Conservation (phyloP, 1,140 invertebrate genomes). For the Euwallacea similis region DNA sequence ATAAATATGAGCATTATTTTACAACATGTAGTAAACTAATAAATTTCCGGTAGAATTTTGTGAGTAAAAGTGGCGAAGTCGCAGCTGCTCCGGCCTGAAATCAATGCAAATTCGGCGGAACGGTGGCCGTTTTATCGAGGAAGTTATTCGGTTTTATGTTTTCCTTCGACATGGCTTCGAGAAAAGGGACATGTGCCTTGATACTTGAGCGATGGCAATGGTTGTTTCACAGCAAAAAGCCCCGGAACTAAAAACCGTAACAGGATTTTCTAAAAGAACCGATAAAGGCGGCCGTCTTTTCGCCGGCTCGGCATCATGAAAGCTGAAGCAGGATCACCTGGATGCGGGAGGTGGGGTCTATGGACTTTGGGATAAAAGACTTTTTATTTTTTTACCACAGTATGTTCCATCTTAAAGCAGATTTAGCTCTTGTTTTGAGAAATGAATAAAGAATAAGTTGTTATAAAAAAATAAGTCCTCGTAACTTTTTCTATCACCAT, state of each 20-base stretch:
- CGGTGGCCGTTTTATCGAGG: slow-evolving; percentile 39
- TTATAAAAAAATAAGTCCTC: too few species aligned
- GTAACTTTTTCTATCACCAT: too few species aligned
- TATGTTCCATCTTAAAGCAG: too few species aligned
- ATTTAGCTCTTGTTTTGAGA: too few species aligned
- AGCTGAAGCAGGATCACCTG: slow-evolving; percentile 30
- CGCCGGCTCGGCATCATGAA: slow-evolving; percentile 7
- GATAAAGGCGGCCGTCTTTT: slow-evolving; percentile 33
- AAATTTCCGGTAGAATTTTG: slow-evolving; percentile 20
- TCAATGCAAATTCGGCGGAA: slow-evolving; percentile 40
- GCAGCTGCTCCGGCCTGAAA: slow-evolving; percentile 32
- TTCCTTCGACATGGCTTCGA: slow-evolving; percentile 38
- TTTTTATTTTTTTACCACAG: neutral
- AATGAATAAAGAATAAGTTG: too few species aligned
- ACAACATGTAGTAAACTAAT: neutral
- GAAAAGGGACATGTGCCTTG: slow-evolving; percentile 39
- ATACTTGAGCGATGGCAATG: slow-evolving; percentile 37
- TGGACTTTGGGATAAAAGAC: neutral
- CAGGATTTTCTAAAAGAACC: slow-evolving; percentile 37
- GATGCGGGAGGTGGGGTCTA: neutral
- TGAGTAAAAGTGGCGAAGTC: neutral
- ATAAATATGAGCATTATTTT: too few species aligned
- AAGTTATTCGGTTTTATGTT: slow-evolving; percentile 41
- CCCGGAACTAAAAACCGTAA: slow-evolving; percentile 38
- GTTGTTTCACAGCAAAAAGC: slow-evolving; percentile 31